Base-by-base conservation (phyloP, 2,888 invertebrate species). In the Chirona hameri region DNA sequence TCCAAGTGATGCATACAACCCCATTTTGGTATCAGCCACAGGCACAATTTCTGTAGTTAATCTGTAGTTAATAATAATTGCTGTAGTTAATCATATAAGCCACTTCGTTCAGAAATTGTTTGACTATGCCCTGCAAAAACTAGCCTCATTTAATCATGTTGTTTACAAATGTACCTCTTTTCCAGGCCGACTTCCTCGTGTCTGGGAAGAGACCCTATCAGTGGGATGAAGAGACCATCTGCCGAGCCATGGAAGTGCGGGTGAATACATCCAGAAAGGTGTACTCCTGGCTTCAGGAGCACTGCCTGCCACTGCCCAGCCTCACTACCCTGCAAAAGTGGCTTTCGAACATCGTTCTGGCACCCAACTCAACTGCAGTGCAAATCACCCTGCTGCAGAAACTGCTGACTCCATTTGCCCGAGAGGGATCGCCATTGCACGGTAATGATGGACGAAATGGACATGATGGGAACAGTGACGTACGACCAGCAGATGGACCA, bases 401-500 rank as follows among this genome's bases (percentile, higher is more conserved):
- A 9, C 65, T 65, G 27, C 14, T 65, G 27, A 27, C 65, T 9
- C 2, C 65, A n/a, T 9, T 0, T 65, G 27, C 12, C 65, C 9
- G 65, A 27, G 65, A 65, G 65, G 27, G 65, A 65, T 65, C 65
- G 65, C 5, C 65, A 65, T n/a, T 27, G 27, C 27, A 27, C 65
- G 27, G 14, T 65, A 9, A 65, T 27, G 27, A 14, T 65, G 27
- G 27, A 65, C 65, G 65, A 65, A 10, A 65, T 65, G 65, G 27
- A 65, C 65, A 65, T 27, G 27, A 65, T 65, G n/a, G 65, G 65
- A 9, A 9, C n/a, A 12, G 65, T 24, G 5, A 24, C 27, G 9
- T 65, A 65, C 65, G 65, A 65, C 65, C n/a, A 65, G 10, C 65
- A 65, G 65, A 18, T n/a, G n/a, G 65, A 65, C 27, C 65, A 65